Base-by-base conservation (phyloP, 2,888 invertebrate genomes). In the Brachyopa scutellaris region DNA sequence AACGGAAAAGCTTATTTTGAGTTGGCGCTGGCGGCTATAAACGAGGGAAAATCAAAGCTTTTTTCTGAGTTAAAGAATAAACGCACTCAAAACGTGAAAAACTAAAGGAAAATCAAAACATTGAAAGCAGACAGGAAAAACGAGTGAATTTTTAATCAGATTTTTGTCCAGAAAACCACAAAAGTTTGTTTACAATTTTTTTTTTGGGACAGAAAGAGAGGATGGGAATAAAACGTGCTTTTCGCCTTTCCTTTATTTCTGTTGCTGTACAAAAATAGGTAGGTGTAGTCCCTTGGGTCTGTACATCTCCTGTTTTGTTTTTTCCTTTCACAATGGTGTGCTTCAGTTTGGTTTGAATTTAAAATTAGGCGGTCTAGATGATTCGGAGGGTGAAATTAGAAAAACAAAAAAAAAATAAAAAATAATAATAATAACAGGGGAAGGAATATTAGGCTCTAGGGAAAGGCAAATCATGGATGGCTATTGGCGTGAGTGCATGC, bases 171-270 rank as follows among this genome's bases (percentile, higher is more conserved):
- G n/a, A n/a, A n/a, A n/a, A n/a, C n/a, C n/a, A n/a, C 7, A 21
- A 38, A 67, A 45, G 13, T 73, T 64, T 73, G 73, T 73, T 73
- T 73, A 73, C 73, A 40, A 66, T 57, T 26, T 9, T 15, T 23
- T 23, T 15, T 23, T 11, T 2, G 2, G 1, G n/a, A 3, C n/a
- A 11, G 3, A 3, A n/a, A 3, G 21, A 3, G 17, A 33, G 31
- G 7, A 7, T 19, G n/a, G n/a, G 19, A 9, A 13, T 23, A 13
- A 49, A 49, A 40, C 17, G n/a, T n/a, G n/a, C n/a, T 11, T 1
- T 11, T n/a, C n/a, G n/a, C 2, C 3, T 3, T 0, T 33, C n/a
- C 31, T 3, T 1, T 19, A 17, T 3, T 19, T 38, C 21, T 38
- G 55, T 55, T 55, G 21, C 36, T 38, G 15, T 38, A 7, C 7